Evolutionary conservation across 30 jellyfish, hydroid and myxozoan genomes (phyloP).

Genomic region (Hydractinia echinata): DNA sequence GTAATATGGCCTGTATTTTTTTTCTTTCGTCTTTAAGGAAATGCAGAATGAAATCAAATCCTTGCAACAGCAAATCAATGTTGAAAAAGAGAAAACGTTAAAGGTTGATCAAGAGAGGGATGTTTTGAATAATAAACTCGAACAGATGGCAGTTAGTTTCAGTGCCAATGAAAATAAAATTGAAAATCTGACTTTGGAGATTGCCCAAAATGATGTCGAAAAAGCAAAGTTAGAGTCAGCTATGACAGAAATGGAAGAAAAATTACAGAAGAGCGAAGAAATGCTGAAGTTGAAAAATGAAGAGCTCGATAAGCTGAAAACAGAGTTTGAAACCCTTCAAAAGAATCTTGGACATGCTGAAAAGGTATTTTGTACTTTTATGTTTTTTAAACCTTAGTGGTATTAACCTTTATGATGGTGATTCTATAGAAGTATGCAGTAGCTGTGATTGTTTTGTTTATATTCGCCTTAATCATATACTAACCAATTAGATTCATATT

Average conservation of each 20-base stretch:
- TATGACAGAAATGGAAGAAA: background rate
- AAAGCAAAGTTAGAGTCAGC: background rate
- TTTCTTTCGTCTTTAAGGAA: background rate
- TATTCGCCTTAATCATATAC: too few species aligned
- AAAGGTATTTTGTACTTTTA: constrained; percentile 8
- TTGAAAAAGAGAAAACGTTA: background rate
- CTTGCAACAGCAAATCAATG: background rate
- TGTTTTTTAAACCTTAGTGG: background rate
- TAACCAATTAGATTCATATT: too few species aligned
- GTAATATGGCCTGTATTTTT: too few species aligned
- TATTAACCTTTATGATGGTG: too few species aligned
- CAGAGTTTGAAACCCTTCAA: constrained; percentile 4
- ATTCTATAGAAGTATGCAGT: too few species aligned
- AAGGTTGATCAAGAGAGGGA: constrained; percentile 3
- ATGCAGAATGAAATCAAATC: constrained; percentile 15
- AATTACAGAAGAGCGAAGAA: background rate
- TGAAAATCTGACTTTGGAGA: background rate
- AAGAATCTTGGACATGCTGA: background rate
- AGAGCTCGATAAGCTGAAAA: background rate
- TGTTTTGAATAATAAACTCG: background rate
- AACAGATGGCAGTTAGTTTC: constrained; percentile 1
- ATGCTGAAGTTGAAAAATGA: background rate
- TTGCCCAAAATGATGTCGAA: background rate
- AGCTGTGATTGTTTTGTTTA: too few species aligned
- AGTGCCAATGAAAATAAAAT: constrained; percentile 3